phyloP scores from a whole-genome alignment of 2,113 vertebrate species.

The Brienomyrus brachyistius region DNA sequence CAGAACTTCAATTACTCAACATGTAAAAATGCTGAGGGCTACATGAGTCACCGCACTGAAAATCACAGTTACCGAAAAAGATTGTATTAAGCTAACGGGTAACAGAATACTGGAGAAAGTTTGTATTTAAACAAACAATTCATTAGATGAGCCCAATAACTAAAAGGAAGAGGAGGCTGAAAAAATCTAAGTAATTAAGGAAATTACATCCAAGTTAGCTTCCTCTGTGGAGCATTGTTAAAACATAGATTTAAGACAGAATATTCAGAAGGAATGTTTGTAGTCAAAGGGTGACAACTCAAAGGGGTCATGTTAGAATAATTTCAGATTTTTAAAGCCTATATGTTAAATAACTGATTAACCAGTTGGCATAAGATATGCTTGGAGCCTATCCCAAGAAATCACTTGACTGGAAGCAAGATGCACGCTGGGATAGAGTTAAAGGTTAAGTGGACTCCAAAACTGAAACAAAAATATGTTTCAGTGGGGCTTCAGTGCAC shows the following conservation, averaged over 20 bases:
- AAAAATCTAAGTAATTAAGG: background rate
- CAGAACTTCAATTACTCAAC: constrained; percentile 1
- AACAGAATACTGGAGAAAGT: background rate
- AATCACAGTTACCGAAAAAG: background rate
- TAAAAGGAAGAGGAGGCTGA: background rate
- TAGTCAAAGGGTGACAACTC: background rate
- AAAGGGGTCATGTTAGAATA: background rate
- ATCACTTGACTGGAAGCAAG: background rate
- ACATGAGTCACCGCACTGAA: background rate
- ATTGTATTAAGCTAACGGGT: background rate
- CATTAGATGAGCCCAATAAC: background rate
- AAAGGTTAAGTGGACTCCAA: background rate
- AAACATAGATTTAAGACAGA: background rate
- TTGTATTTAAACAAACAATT: background rate
- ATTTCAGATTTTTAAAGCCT: background rate
- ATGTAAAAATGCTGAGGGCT: background rate
- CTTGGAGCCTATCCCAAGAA: background rate
- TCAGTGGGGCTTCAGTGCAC: background rate
- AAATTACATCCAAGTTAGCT: background rate
- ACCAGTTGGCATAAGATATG: background rate
- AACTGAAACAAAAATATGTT: background rate
- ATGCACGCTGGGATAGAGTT: background rate
- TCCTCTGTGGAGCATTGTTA: background rate
- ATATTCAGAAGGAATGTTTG: background rate
- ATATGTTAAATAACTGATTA: background rate